Base-by-base conservation (phyloP, 2,113 vertebrate genomes). In the Osmerus mordax region DNA sequence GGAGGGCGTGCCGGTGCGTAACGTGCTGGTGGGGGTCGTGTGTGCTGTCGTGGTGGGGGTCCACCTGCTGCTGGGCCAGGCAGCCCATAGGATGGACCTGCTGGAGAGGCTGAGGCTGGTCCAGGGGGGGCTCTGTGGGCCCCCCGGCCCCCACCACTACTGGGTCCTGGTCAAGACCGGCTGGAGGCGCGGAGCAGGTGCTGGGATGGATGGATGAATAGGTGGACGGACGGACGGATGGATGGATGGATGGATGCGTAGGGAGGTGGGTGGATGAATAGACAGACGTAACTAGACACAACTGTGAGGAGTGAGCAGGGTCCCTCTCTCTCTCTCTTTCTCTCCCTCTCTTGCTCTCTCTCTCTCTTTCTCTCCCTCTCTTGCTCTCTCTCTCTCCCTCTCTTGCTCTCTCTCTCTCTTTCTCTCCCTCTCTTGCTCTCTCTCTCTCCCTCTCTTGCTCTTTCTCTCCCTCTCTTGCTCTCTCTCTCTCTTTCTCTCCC, bases 131-230 rank as follows among this genome's bases (percentile, higher is more conserved):
- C 87, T 93, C 52, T 94, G 93, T 74, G 91, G 93, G 3, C 89
- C 80, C 16, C 74, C 83, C 0, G 91, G 93, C 2, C 78, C 86
- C n/a, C 92, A 92, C 83, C 88, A 82, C 51, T 94, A 94, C 81
- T 86, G 90, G 67, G 88, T 94, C 23, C 78, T 93, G 80, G 88
- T 94, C 23, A 94, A 94, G 85, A 94, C 93, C 0, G 93, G 93
- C 64, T 87, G 91, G 89, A 87, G 81, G 65, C 86, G 70, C 18
- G 89, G 91, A 60, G 88, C 92, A 86, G 93, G 93, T 94, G 70
- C 63, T 76, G 71, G 1, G 16, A 23, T 29, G 23, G 5, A 52
- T 4, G 64, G 25, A 14, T 51, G 29, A 32, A 32, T 32, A 32
- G 29, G 29, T 32, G 29, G 23, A 23, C 2, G 23, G 23, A 1